A percentile compares a stretch with the other conserved stretches of the same genome.
These are phyloP conservation scores for Coleophora deauratella DNA, from an alignment of 2,888 invertebrate species.

Conservation along the genomic window DNA sequence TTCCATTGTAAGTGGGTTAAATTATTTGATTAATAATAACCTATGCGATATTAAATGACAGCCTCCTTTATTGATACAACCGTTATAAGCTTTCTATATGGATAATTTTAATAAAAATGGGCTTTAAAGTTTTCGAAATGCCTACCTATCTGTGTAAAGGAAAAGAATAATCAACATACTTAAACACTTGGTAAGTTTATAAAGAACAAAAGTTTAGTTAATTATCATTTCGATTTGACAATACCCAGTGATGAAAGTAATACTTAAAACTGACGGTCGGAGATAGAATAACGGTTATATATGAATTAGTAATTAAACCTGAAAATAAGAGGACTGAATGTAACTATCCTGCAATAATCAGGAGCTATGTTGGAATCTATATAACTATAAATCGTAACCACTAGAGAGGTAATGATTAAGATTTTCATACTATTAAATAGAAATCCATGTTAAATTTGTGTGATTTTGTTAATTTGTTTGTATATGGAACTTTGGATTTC, in stretches of 20 bases:
- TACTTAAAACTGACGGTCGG: no score
- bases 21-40: no score
- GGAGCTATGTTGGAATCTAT: conserved; percentile 32
- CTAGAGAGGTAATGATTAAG: conserved; percentile 57
- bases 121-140: no score
- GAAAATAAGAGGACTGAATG: no score
- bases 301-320: no score
- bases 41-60: conserved; percentile 16
- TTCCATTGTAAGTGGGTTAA: conserved; percentile 17
- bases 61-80: conserved; percentile 43
- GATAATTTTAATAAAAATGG: conserved; percentile 5
- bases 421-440: conserved; percentile 53
- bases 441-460: conserved; percentile 26
- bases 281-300: no score
- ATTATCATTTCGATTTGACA: no score
- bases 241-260: no score
- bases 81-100: conserved; percentile 36
- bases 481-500: conserved; percentile 38
- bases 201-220: no score
- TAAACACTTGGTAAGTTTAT: no score
- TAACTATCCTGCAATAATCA: conserved; percentile 15
- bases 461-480: conserved; percentile 41
- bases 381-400: conserved; percentile 55
- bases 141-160: no score
- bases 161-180: no score